Conservation (phyloP, 2,797 vertebrate species). For the Sphenopsis melanotis region DNA sequence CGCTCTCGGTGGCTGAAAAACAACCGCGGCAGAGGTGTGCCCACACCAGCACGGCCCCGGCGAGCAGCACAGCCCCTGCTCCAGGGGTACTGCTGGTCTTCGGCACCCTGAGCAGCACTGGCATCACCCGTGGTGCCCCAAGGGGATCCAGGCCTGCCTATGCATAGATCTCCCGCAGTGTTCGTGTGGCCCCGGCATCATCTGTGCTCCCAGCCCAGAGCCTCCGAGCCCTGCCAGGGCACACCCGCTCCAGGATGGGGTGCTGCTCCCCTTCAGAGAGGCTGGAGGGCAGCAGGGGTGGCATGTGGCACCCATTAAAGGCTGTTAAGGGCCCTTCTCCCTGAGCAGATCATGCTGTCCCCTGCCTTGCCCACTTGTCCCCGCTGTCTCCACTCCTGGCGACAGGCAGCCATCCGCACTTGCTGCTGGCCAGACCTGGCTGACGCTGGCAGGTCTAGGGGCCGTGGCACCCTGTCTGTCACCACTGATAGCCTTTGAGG, state of each 20-base stretch:
- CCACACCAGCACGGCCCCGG: rapidly evolving
- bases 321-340: not conserved
- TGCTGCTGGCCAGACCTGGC: not conserved
- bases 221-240: not conserved
- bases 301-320: not conserved
- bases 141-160: not conserved
- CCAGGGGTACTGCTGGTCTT: not conserved
- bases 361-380: rapidly evolving
- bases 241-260: not conserved
- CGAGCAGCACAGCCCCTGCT: not conserved
- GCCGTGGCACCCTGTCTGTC: rapidly evolving
- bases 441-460: rapidly evolving
- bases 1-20: not conserved
- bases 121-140: not conserved
- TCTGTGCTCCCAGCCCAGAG: not conserved
- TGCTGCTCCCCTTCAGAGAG: not conserved
- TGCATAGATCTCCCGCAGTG: rapidly evolving
- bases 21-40: not conserved
- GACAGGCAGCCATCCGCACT: not conserved
- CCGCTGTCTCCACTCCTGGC: not conserved
- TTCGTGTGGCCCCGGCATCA: rapidly evolving
- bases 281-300: not conserved
- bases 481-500: not conserved
- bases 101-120: not conserved
- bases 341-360: not conserved